Evolutionary conservation across 2,113 vertebrate species (phyloP).

Genomic region (Ellobius talpinus): DNA sequence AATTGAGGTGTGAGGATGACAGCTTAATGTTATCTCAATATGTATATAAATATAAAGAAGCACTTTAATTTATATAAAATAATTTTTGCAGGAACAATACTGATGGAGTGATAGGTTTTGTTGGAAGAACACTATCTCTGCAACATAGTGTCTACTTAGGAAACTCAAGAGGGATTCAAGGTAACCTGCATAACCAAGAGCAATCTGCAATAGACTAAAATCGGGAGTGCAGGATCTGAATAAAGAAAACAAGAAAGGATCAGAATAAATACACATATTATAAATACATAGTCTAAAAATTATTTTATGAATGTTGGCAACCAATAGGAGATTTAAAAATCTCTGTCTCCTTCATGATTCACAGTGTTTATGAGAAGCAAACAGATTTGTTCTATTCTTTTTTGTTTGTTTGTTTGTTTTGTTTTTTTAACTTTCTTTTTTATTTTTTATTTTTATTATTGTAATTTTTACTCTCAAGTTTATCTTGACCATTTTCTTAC

Average conservation of each 20-base stretch:
- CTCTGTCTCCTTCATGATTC: slow-evolving; percentile 8
- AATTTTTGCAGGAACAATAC: not conserved
- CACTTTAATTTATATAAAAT: not conserved
- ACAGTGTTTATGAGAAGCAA: slow-evolving; percentile 40
- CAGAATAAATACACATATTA: slow-evolving; percentile 37
- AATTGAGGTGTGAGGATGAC: not conserved
- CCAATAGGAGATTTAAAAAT: not conserved
- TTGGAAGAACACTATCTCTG: not conserved
- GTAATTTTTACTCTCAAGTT: slow-evolving; percentile 63
- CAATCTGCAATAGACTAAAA: slow-evolving; percentile 46
- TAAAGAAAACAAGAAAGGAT: slow-evolving; percentile 30
- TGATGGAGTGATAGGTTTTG: not conserved
- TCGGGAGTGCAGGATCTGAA: not conserved
- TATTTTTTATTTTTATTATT: no score
- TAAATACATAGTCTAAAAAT: slow-evolving; percentile 44
- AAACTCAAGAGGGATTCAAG: slow-evolving; percentile 24
- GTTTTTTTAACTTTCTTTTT: no score
- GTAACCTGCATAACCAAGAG: slow-evolving; percentile 21
- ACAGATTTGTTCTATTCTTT: slow-evolving; percentile 37
- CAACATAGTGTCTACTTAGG: not conserved
- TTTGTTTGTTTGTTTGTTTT: no score
- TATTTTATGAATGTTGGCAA: slow-evolving; percentile 56
- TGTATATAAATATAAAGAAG: not conserved
- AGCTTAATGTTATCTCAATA: not conserved
- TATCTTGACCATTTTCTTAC: slow-evolving; percentile 37